A percentile compares a stretch with the other conserved stretches of the same genome.
phyloP scores from a whole-genome alignment of 2,113 vertebrate genomes.

The Orientallactaga bullata region DNA sequence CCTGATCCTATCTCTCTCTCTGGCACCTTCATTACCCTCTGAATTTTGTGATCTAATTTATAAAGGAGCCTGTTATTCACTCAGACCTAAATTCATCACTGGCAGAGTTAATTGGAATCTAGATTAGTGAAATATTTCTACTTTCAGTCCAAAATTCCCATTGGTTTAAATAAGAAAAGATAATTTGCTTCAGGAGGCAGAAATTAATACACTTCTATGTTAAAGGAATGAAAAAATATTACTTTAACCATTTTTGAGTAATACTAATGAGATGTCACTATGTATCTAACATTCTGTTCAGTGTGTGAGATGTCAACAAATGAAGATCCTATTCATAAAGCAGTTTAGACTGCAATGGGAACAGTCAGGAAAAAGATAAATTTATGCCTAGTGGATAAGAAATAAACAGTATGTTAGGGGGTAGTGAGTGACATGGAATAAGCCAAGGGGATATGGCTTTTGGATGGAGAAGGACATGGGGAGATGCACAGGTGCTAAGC shows the following conservation, averaged over 20 bases:
- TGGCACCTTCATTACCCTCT: neutral
- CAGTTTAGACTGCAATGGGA: neutral
- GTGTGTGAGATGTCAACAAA: neutral
- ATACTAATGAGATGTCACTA: neutral
- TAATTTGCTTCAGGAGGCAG: constrained; percentile 34
- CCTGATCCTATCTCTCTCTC: neutral
- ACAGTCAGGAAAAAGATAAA: neutral
- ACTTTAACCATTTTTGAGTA: neutral
- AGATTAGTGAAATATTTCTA: constrained; percentile 66
- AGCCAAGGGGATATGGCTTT: neutral
- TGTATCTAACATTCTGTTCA: neutral
- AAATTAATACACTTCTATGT: constrained; percentile 3
- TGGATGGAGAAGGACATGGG: too few species aligned
- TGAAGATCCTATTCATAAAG: neutral
- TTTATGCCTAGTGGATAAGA: neutral
- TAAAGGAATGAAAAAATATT: constrained; percentile 49
- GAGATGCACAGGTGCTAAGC: neutral
- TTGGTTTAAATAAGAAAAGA: constrained; percentile 36
- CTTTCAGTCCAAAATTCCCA: constrained; percentile 51
- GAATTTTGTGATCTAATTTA: constrained; percentile 51
- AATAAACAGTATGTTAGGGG: neutral
- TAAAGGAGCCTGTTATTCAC: constrained; percentile 35
- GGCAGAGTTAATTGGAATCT: constrained; percentile 42
- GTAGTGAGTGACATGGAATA: neutral
- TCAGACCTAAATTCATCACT: constrained; percentile 56